These are phyloP conservation scores for Pollimyrus isidori DNA, from an alignment of 2,113 vertebrate genomes.

Conservation along the genomic window DNA sequence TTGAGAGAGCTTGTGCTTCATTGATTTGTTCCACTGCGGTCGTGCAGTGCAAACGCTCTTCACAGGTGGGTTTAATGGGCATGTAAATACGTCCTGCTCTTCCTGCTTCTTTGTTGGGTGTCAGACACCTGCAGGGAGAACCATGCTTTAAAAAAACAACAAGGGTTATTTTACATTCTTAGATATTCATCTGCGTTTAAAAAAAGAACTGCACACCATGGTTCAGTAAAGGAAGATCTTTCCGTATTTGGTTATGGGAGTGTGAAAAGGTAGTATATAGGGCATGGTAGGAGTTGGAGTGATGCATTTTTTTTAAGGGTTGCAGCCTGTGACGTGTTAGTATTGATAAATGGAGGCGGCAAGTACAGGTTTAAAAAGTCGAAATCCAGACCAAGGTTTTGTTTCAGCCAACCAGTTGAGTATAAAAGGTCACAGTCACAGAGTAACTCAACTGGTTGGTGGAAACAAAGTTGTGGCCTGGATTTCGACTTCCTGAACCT, in stretches of 20 bases:
- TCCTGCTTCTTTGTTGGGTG: not conserved
- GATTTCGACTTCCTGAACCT: no score
- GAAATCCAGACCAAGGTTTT: not conserved
- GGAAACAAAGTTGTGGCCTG: not conserved
- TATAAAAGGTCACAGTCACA: not conserved
- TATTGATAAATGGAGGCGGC: not conserved
- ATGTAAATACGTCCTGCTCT: not conserved
- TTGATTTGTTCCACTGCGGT: conserved; percentile 23
- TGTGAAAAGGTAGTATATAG: not conserved
- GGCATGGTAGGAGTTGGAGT: not conserved
- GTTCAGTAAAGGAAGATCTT: conserved; percentile 71
- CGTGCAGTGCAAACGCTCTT: conserved; percentile 26
- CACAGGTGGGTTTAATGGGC: conserved; percentile 8
- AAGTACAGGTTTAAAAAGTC: not conserved
- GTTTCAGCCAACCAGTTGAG: not conserved
- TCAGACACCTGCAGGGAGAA: not conserved
- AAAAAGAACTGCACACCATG: not conserved
- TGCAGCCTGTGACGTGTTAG: no score
- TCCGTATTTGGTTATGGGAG: conserved; percentile 53
- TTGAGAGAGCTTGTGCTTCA: conserved; percentile 24
- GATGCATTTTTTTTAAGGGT: not conserved
- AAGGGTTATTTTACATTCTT: not conserved
- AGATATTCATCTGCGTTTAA: not conserved
- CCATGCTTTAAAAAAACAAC: not conserved
- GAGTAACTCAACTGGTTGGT: not conserved